Conservation (phyloP, 2,113 vertebrate species). For the Microtus pennsylvanicus region DNA sequence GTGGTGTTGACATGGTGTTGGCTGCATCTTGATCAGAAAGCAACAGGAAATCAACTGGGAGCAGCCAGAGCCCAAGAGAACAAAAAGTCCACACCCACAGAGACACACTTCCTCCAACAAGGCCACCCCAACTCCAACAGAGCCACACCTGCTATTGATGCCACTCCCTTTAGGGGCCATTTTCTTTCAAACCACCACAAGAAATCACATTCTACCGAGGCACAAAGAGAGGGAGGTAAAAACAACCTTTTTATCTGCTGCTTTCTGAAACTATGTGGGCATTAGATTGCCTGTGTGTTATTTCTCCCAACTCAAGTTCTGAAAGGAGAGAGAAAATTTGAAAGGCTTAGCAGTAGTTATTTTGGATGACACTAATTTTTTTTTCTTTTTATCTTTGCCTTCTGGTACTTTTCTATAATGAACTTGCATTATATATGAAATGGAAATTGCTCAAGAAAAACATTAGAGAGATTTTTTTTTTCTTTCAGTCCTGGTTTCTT, state of each 20-base stretch:
- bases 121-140: background rate
- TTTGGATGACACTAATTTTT: slow-evolving; percentile 20
- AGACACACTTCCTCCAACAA: background rate
- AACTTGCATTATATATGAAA: background rate
- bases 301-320: background rate
- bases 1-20: background rate
- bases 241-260: background rate
- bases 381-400: background rate
- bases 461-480: background rate
- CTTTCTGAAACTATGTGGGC: slow-evolving; percentile 48
- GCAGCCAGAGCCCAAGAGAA: background rate
- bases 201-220: background rate
- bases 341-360: slow-evolving; percentile 19
- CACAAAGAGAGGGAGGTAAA: background rate
- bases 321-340: background rate
- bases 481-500: background rate
- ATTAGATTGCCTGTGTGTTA: background rate
- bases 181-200: background rate
- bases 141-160: background rate
- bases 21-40: background rate
- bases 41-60: background rate
- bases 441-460: slow-evolving; percentile 39
- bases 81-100: background rate
- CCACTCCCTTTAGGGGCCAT: background rate
- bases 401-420: slow-evolving; percentile 21